phyloP scores from a whole-genome alignment of 2,113 vertebrate genomes.

The Capreolus pygargus region DNA sequence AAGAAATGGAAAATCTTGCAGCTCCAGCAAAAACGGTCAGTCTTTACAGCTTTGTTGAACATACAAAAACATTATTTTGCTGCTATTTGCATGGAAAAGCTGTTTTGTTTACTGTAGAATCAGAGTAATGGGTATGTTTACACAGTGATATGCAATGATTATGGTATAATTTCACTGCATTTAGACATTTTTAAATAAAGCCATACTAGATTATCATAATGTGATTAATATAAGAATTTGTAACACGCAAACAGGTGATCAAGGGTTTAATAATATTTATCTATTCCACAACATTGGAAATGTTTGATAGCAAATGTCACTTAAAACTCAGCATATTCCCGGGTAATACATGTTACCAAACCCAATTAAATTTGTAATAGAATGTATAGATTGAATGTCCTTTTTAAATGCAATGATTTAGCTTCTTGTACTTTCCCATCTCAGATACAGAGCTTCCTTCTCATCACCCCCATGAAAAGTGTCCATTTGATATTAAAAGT shows the following conservation, averaged over 20 bases:
- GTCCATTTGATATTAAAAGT: not conserved
- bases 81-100: not conserved
- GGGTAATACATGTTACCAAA: not conserved
- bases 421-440: not conserved
- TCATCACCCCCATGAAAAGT: not conserved
- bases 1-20: slow-evolving; percentile 98
- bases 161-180: not conserved
- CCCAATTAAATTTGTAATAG: not conserved
- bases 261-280: not conserved
- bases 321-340: not conserved
- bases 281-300: not conserved
- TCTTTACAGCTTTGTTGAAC: slow-evolving; percentile 66
- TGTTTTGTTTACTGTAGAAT: not conserved
- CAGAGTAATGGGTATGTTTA: not conserved
- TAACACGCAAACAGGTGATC: not conserved
- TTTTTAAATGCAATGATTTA: not conserved
- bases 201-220: not conserved
- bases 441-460: not conserved
- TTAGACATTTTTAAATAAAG: not conserved
- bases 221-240: not conserved
- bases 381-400: not conserved
- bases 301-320: not conserved
- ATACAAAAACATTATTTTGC: not conserved
- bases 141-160: not conserved
- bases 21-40: slow-evolving; percentile 98